phyloP scores from a whole-genome alignment of 2,113 vertebrate genomes.

The Pogona vitticeps region DNA sequence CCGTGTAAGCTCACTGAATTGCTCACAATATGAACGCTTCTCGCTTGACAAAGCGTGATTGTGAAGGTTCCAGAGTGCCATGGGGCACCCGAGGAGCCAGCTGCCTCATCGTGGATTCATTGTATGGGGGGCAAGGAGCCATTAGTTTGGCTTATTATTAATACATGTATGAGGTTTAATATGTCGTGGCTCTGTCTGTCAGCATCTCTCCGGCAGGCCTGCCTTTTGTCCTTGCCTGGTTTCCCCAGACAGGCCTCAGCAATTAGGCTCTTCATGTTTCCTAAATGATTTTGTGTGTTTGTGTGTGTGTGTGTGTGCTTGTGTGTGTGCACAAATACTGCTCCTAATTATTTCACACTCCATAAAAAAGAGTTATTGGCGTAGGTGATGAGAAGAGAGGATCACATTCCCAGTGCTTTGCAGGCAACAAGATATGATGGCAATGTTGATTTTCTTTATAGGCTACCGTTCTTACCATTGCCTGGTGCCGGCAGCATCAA shows the following conservation, averaged over 20 bases:
- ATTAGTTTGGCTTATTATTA: slow-evolving; percentile 66
- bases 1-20: slow-evolving; percentile 34
- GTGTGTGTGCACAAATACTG: slow-evolving; percentile 44
- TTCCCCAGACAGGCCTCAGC: slow-evolving; percentile 79
- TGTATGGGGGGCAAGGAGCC: slow-evolving; percentile 50
- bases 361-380: slow-evolving; percentile 85
- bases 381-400: slow-evolving; percentile 78
- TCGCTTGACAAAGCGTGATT: slow-evolving; percentile 28
- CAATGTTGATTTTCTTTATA: slow-evolving; percentile 71
- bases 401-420: slow-evolving; percentile 60
- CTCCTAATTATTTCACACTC: slow-evolving; percentile 84
- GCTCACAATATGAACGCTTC: slow-evolving; percentile 50
- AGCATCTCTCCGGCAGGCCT: slow-evolving; percentile 60
- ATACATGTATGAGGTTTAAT: slow-evolving; percentile 61
- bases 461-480: background rate
- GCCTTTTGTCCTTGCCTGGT: slow-evolving; percentile 70
- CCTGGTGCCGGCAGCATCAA: slow-evolving; percentile 42
- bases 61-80: slow-evolving; percentile 39
- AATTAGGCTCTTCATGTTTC: slow-evolving; percentile 83
- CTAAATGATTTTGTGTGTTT: slow-evolving; percentile 78
- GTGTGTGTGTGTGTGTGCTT: no score
- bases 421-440: slow-evolving; percentile 67
- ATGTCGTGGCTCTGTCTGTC: slow-evolving; percentile 57
- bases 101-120: slow-evolving; percentile 60
- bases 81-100: slow-evolving; percentile 36